Conservation (phyloP, 2,888 invertebrate species). For the Hydropsyche betteni region DNA sequence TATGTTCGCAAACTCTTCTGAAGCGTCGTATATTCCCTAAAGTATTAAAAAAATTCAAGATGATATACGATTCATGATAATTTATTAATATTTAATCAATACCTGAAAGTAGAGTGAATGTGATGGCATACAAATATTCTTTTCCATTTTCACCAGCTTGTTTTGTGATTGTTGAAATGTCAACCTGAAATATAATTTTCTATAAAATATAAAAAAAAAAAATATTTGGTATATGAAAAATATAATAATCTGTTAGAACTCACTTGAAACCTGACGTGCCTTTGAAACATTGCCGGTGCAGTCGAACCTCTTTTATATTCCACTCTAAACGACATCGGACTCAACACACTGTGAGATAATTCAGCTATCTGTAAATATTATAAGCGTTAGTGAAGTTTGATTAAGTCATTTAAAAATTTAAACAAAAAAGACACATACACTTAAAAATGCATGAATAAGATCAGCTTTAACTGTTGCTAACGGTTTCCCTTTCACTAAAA, state of each 20-base stretch:
- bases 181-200: constrained; percentile 65
- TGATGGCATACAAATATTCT: constrained; percentile 88
- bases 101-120: constrained; percentile 94
- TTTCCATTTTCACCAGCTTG: constrained; percentile 76
- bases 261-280: constrained; percentile 94
- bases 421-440: constrained; percentile 72
- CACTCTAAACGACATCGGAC: constrained; percentile 97
- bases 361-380: constrained; percentile 83
- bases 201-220: not conserved
- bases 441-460: constrained; percentile 96
- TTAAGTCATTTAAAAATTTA: not conserved
- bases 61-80: no score
- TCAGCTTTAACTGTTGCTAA: constrained; percentile 98
- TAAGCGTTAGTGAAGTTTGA: not conserved
- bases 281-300: constrained; percentile 95
- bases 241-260: not conserved
- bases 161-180: constrained; percentile 85
- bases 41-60: constrained; percentile 45
- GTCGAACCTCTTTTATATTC: constrained; percentile 96
- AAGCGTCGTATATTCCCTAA: constrained; percentile 94
- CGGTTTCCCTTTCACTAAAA: constrained; percentile 95
- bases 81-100: constrained; percentile 41
- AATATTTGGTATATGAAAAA: not conserved
- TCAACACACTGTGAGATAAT: constrained; percentile 96
- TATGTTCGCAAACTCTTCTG: constrained; percentile 94